phyloP scores from a whole-genome alignment of 2,797 vertebrate genomes.

The Sebastes umbrosus region DNA sequence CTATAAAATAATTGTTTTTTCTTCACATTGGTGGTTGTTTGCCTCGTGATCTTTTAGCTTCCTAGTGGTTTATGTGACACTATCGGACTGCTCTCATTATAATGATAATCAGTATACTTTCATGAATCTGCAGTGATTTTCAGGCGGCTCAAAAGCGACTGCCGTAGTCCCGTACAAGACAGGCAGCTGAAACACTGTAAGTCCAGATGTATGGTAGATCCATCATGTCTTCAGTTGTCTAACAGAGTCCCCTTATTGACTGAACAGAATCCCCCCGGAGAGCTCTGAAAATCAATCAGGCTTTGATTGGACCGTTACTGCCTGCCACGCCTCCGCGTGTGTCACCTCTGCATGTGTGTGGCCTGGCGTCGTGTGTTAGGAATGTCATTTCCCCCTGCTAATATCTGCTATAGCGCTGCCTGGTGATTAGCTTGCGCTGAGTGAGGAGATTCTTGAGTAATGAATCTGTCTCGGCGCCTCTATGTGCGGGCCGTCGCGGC shows the following conservation, averaged over 20 bases:
- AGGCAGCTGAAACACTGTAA: conserved; percentile 46
- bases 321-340: conserved; percentile 55
- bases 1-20: not conserved
- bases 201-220: conserved; percentile 52
- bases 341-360: conserved; percentile 45
- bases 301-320: conserved; percentile 69
- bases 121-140: not conserved
- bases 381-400: conserved; percentile 24
- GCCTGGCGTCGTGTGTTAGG: conserved; percentile 13
- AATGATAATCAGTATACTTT: not conserved
- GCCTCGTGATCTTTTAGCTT: not conserved
- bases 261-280: conserved; percentile 59
- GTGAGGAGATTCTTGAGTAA: conserved; percentile 38
- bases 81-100: not conserved
- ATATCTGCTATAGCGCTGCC: not conserved
- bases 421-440: conserved; percentile 43
- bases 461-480: not conserved
- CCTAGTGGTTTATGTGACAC: not conserved
- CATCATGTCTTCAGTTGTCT: conserved; percentile 75
- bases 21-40: not conserved
- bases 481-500: not conserved
- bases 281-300: conserved; percentile 73
- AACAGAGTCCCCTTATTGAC: conserved; percentile 75
- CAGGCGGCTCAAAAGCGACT: not conserved
- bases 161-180: not conserved